Conservation (phyloP, 2,797 vertebrate genomes). For the Synaphobranchus kaupii region DNA sequence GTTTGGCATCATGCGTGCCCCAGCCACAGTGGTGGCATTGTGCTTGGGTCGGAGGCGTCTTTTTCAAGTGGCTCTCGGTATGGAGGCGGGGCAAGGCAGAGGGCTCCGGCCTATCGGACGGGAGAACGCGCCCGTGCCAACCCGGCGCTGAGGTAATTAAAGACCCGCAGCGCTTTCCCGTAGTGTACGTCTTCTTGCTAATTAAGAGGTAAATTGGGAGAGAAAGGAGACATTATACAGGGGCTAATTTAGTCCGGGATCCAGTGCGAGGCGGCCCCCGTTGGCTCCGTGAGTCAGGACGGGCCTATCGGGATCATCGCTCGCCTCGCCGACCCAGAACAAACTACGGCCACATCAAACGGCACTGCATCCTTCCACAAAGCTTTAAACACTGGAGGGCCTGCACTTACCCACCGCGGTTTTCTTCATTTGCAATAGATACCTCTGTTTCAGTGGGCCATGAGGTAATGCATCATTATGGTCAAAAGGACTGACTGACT, state of each 20-base stretch:
- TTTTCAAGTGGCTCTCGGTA: neutral
- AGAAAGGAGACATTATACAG: neutral
- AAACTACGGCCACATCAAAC: neutral
- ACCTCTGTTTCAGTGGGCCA: neutral
- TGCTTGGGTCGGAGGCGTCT: neutral
- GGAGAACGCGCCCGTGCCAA: neutral
- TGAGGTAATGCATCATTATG: neutral
- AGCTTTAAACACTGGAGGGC: neutral
- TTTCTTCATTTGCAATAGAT: neutral
- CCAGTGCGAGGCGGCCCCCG: neutral
- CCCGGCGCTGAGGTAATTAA: constrained; percentile 22
- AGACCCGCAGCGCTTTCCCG: neutral
- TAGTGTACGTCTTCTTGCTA: constrained; percentile 1
- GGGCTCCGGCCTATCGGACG: neutral
- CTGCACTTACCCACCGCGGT: neutral
- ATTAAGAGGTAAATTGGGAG: constrained; percentile 10
- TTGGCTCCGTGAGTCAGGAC: neutral
- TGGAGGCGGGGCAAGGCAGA: neutral
- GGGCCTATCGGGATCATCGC: neutral
- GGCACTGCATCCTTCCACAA: neutral
- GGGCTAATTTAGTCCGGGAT: neutral
- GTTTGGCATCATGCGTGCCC: neutral
- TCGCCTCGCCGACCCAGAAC: neutral
- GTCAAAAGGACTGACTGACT: neutral
- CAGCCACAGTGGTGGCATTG: constrained; percentile 12